Percentiles rank a stretch among this genome's conserved stretches.
Evolutionary conservation across 2,113 vertebrate species (phyloP).

Genomic region (Nesospiza acunhae): DNA sequence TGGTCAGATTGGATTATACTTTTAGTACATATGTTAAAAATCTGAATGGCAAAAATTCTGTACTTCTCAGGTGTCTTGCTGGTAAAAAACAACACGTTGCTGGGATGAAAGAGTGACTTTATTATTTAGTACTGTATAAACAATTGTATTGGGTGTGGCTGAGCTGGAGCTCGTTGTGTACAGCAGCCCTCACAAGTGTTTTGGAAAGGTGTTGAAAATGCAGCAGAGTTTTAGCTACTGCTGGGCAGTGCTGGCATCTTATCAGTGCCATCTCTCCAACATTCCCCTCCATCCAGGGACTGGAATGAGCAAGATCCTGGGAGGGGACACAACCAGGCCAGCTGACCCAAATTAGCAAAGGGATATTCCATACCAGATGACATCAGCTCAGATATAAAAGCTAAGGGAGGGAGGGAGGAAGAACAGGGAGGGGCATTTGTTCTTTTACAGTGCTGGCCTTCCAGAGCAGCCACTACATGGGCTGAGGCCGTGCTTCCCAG

Average conservation of each 20-base stretch:
- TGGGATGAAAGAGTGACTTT: neutral
- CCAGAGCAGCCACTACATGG: neutral
- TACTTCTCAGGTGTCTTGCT: neutral
- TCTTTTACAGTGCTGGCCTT: neutral
- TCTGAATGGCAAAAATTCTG: neutral
- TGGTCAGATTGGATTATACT: neutral
- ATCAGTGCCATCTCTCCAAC: neutral
- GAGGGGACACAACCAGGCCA: neutral
- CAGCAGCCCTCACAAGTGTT: neutral
- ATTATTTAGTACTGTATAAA: neutral
- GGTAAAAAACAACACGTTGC: neutral
- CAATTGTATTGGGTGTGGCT: neutral
- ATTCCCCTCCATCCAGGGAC: neutral
- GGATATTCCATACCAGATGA: neutral
- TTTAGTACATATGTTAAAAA: neutral
- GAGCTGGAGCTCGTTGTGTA: neutral
- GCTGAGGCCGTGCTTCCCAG: rapidly evolving
- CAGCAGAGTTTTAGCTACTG: neutral
- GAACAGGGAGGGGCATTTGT: neutral
- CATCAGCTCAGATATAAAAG: neutral
- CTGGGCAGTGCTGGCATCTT: neutral
- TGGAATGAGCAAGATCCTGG: neutral
- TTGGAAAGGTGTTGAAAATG: neutral
- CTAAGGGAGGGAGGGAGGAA: neutral
- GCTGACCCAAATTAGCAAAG: neutral